Evolutionary conservation across 2,888 invertebrate genomes (phyloP), one percentile per base, ranked within the genome.

Genomic region (Drosophila pegasa): DNA sequence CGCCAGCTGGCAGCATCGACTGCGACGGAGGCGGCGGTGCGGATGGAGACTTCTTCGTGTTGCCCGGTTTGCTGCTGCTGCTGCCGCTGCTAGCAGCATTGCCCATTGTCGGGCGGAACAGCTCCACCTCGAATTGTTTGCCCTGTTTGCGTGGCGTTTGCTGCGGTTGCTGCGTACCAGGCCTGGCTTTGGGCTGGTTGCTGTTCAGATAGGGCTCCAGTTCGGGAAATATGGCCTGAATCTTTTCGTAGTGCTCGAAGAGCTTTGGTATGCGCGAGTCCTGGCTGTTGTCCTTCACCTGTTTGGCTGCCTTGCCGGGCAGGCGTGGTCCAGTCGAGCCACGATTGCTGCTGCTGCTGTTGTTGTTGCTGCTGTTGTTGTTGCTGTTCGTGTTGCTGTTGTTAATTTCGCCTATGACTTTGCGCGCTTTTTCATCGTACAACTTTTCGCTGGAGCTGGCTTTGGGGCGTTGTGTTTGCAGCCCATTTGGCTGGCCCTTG

Each of bases 141-240:
- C 79, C 84, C 48, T 80, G 82, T 33, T 87, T 87, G 10, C 78
- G 77, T 0, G 43, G 18, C n/a, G n/a, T 37, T 3, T 41, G 62
- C 1, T 47, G 58, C 3, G 33, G 56, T 31, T 60, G 65, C 40
- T 38, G 62, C 45, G 45, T 18, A 7, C 20, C 64, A 14, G 48
- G 65, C 69, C 59, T 78, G 3, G 68, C 71, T 72, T 63, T 76
- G 25, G 79, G 75, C 25, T 64, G 45, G 31, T 33, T 64, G 38
- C 85, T 78, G 57, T 88, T 89, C 35, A 90, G 90, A 71, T 93
- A 93, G 4, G 94, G 94, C 77, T 94, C 94, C 87, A 94, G 92
- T 71, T 95, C 95, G 3, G 96, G 96, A 91, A 96, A 96, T 78
- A 96, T 95, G 84, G 95, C 94, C 90, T 96, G 95, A 75, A 95